These are phyloP conservation scores for Limosa lapponica DNA, from an alignment of 2,797 vertebrate species.

Conservation along the genomic window DNA sequence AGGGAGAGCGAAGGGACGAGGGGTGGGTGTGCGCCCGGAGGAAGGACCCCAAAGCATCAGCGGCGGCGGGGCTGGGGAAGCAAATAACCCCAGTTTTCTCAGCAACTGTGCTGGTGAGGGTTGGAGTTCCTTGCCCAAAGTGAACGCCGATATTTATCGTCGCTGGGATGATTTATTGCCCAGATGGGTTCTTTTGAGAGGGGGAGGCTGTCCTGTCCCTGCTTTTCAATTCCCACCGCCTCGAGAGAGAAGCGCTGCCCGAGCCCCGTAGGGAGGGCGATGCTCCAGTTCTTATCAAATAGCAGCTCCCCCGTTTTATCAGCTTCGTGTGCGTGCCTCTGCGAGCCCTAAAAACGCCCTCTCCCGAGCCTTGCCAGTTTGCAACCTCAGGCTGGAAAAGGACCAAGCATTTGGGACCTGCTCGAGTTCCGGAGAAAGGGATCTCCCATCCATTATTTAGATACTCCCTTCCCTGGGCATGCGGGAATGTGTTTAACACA, in stretches of 20 bases:
- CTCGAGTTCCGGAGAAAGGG: background rate
- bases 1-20: background rate
- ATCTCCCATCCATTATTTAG: background rate
- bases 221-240: conserved; percentile 60
- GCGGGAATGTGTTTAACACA: background rate
- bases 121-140: conserved; percentile 20
- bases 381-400: background rate
- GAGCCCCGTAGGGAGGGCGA: conserved; percentile 10
- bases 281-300: conserved; percentile 39
- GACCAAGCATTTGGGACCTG: background rate
- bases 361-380: rapidly evolving
- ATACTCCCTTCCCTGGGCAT: background rate
- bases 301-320: background rate
- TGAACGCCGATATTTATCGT: conserved; percentile 75
- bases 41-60: background rate
- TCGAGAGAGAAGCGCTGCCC: conserved; percentile 13
- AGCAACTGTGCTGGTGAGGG: background rate
- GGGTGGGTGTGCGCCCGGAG: rapidly evolving
- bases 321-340: background rate
- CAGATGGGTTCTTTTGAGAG: conserved; percentile 26
- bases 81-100: background rate
- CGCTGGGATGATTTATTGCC: conserved; percentile 63
- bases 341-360: background rate
- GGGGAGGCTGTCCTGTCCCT: background rate
- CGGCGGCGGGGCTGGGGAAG: background rate